These are phyloP conservation scores for Heliconius erato DNA, from an alignment of 2,888 invertebrate species.

Conservation along the genomic window DNA sequence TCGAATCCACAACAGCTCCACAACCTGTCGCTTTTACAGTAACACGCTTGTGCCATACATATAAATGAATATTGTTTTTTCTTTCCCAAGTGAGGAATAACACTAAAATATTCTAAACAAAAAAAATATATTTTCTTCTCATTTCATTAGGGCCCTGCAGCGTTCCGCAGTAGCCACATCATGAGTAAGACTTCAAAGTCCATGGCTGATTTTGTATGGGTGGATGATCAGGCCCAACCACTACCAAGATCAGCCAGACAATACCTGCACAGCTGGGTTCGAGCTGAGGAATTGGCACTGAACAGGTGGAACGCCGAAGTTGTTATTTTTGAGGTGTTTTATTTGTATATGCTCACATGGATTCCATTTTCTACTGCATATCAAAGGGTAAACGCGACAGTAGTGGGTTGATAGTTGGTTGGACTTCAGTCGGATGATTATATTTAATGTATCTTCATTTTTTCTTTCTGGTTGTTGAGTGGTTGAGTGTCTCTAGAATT, in stretches of 20 bases:
- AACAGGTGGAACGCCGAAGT: slow-evolving; percentile 73
- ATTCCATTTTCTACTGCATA: no score
- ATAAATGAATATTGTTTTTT: background rate
- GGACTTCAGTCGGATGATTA: no score
- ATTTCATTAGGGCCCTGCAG: slow-evolving; percentile 65
- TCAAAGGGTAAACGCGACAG: no score
- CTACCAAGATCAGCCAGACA: slow-evolving; percentile 73
- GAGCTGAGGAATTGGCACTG: slow-evolving; percentile 72
- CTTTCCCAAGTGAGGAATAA: background rate
- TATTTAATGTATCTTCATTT: no score
- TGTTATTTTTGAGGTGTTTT: slow-evolving; percentile 70
- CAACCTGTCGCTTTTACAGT: no score
- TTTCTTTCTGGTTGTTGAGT: no score
- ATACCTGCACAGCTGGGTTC: slow-evolving; percentile 73
- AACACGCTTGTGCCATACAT: no score
- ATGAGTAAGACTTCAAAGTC: slow-evolving; percentile 55
- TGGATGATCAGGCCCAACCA: slow-evolving; percentile 77
- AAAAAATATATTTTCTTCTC: background rate
- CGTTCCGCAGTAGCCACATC: slow-evolving; percentile 57
- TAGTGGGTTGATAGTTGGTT: no score
- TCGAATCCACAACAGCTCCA: no score
- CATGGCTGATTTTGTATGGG: slow-evolving; percentile 63
- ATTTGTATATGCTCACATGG: background rate
- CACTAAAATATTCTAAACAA: background rate
- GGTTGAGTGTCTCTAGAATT: no score